Base-by-base conservation (phyloP, 1,140 invertebrate species). In the Ctenoplectra terminalis region DNA sequence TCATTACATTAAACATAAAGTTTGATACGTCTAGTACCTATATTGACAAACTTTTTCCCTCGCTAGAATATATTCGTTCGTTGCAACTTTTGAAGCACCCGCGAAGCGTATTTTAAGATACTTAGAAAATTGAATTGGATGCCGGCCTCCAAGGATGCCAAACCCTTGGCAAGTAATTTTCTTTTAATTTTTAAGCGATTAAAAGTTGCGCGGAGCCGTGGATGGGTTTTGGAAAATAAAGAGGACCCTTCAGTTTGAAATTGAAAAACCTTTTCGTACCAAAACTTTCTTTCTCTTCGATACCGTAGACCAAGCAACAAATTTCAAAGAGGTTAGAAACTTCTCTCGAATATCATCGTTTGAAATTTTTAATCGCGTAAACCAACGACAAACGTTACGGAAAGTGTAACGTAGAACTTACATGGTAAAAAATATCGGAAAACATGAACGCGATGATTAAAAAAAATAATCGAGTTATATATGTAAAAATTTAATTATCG, bases 61-160 rank as follows among this genome's bases (percentile, higher is more conserved):
- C 40, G 6, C 17, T 26, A 9, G 8, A 34, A 29, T 8, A 17
- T 46, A 26, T 78, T 46, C 17, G 50, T 29, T 46, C 6, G 15
- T 37, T 15, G 2, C 17, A 58, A 70, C 54, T 60, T 78, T 37
- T 9, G 8, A 7, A 69, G 34, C 58, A 58, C 23, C 4, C 17
- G 63, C 63, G 20, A 43, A 23, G 40, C 23, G 26, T 37, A 60
- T 58, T 58, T 70, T 46, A 31, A 26, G 67, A 48, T 17, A 69
- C 58, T 29, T 40, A 40, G 34, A 50, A 66, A 75, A 75, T 66
- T 75, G 75, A 78, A 78, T 78, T 70, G 52, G 52, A 70, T 17
- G 46, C 17, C 6, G 50, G 73, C 2, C 34, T 58, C 40, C 29
- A 23, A 60, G 43, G 52, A 58, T 64, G 17, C 6, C 9, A 46